Conservation (phyloP, 2,113 vertebrate genomes). For the Oostethus manadensis region DNA sequence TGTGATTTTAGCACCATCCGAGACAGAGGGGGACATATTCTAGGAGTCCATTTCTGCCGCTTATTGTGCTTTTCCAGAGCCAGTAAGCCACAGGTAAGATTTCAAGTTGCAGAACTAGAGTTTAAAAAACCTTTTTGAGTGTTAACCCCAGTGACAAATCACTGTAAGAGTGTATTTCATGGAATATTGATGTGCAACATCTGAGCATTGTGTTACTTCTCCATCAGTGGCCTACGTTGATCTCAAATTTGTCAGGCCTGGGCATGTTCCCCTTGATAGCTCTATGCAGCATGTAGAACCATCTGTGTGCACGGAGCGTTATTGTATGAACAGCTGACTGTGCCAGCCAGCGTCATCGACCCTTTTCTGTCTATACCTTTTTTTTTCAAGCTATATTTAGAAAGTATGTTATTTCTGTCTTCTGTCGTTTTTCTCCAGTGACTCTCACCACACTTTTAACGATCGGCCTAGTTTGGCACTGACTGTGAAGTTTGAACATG, state of each 20-base stretch:
- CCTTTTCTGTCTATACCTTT: conserved; percentile 21
- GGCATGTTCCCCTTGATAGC: conserved; percentile 24
- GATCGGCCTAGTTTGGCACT: conserved; percentile 38
- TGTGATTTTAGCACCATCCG: conserved; percentile 24
- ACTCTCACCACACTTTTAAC: conserved; percentile 34
- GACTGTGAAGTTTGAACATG: conserved; percentile 15
- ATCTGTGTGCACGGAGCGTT: conserved; percentile 14
- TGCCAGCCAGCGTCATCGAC: background rate
- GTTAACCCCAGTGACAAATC: too few relatives aligned
- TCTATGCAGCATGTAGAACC: conserved; percentile 7
- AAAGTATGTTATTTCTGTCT: conserved; percentile 41
- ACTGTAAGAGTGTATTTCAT: background rate
- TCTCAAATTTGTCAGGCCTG: conserved; percentile 36
- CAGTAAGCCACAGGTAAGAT: too few relatives aligned
- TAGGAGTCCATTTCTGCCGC: background rate
- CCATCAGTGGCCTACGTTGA: conserved; percentile 21
- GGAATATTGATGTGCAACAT: background rate
- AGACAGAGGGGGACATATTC: background rate
- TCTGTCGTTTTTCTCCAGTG: conserved; percentile 16
- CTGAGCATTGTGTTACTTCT: background rate
- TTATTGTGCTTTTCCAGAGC: background rate
- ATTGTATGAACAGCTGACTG: background rate
- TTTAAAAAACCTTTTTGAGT: too few relatives aligned
- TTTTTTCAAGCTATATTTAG: conserved; percentile 42
- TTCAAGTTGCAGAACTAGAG: too few relatives aligned